Percentiles rank a stretch among this genome's conserved stretches.
phyloP scores from a whole-genome alignment of 1,140 invertebrate species.

The Nasonia vitripennis region DNA sequence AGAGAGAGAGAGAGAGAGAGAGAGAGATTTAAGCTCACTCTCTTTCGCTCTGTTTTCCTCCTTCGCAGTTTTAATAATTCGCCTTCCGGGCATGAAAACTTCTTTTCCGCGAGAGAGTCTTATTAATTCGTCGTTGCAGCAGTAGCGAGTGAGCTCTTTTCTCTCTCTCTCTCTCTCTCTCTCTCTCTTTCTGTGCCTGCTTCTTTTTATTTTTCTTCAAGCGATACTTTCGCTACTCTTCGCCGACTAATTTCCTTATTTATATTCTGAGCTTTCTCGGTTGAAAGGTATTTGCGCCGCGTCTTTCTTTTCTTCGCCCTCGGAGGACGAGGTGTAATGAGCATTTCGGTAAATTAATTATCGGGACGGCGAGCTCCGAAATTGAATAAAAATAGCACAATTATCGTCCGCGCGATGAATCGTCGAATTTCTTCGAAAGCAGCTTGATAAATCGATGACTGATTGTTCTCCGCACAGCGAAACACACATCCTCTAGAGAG shows the following conservation, averaged over 20 bases:
- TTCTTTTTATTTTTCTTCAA: not conserved
- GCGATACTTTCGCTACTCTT: not conserved
- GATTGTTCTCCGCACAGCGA: not conserved
- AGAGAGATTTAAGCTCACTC: constrained; percentile 34
- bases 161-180: constrained; percentile 4
- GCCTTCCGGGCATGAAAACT: constrained; percentile 52
- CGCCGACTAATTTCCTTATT: constrained; percentile 43
- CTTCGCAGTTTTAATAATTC: constrained; percentile 50
- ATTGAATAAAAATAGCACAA: not conserved
- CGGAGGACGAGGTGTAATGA: constrained; percentile 25
- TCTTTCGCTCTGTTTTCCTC: not conserved
- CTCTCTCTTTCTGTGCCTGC: constrained; percentile 24
- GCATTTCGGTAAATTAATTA: constrained; percentile 51
- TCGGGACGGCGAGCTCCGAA: not conserved
- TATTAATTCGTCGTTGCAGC: constrained; percentile 53
- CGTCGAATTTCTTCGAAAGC: not conserved
- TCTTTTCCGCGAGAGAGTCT: constrained; percentile 47
- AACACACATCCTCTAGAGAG: not conserved
- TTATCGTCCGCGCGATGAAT: too few species aligned
- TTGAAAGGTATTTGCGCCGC: constrained; percentile 53
- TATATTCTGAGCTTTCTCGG: constrained; percentile 53
- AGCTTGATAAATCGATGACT: not conserved
- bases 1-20: too few species aligned
- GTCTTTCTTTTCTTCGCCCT: not conserved
- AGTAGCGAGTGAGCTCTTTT: not conserved